Percentiles rank a stretch among this genome's conserved stretches.
Conservation (phyloP, 1,140 invertebrate genomes). For the Eciton burchellii region DNA sequence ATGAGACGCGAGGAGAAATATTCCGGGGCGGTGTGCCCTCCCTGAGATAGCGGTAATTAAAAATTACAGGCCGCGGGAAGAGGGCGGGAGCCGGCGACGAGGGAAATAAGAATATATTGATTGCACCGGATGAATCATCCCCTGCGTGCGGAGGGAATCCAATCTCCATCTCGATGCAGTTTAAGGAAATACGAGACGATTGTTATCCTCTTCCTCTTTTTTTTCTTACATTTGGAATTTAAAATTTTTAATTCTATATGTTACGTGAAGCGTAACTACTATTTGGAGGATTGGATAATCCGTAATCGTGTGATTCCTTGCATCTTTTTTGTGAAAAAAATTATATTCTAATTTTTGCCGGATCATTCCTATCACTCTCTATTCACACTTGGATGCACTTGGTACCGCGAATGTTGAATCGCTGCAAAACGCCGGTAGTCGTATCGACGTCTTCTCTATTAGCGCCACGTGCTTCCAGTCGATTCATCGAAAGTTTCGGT, state of each 20-base stretch:
- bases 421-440: constrained; percentile 16
- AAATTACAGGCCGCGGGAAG: constrained; percentile 76
- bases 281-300: background rate
- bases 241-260: background rate
- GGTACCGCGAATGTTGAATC: background rate
- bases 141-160: constrained; percentile 2
- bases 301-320: background rate
- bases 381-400: background rate
- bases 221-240: background rate
- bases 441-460: constrained; percentile 37
- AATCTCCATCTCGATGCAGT: constrained; percentile 3
- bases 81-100: background rate
- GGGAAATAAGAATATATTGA: constrained; percentile 67
- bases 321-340: background rate
- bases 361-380: background rate
- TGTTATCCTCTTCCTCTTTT: background rate
- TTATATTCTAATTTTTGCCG: background rate
- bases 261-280: background rate
- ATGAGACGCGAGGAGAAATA: constrained; percentile 81
- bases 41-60: constrained; percentile 86
- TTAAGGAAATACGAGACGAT: background rate
- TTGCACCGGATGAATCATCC: constrained; percentile 52
- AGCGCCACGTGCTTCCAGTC: constrained; percentile 22
- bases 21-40: constrained; percentile 77
- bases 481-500: constrained; percentile 74